phyloP scores from a whole-genome alignment of 1,140 invertebrate species.

The Apis dorsata region DNA sequence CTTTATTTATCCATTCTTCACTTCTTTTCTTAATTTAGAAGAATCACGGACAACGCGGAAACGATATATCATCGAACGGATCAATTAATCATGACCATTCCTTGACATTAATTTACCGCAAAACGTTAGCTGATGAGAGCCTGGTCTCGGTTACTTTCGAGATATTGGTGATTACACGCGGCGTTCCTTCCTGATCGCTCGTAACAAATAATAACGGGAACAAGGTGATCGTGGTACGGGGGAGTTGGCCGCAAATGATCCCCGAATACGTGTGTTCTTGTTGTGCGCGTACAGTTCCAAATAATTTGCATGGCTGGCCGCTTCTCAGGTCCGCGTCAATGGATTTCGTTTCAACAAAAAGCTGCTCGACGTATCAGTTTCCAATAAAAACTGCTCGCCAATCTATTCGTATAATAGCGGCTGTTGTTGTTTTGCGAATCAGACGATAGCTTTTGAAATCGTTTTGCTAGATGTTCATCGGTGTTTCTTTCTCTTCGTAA shows the following conservation, averaged over 20 bases:
- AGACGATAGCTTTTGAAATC: conserved; percentile 14
- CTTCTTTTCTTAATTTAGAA: background rate
- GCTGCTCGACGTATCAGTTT: conserved; percentile 33
- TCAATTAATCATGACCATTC: conserved; percentile 33
- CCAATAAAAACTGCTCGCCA: conserved; percentile 28
- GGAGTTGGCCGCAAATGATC: conserved; percentile 37
- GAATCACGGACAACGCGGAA: background rate
- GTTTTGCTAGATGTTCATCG: background rate
- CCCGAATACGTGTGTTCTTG: conserved; percentile 34
- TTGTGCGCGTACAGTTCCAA: conserved; percentile 5
- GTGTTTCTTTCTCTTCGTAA: background rate
- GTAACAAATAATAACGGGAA: conserved; percentile 38
- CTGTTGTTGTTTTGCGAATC: background rate
- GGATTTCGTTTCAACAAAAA: conserved; percentile 31
- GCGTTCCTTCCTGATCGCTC: conserved; percentile 12
- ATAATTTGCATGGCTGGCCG: conserved; percentile 35
- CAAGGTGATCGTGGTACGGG: conserved; percentile 19
- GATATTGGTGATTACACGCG: background rate
- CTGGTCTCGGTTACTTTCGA: background rate
- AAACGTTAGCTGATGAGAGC: background rate
- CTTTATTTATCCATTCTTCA: background rate
- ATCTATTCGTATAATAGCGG: conserved; percentile 34
- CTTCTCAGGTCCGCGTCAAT: conserved; percentile 6
- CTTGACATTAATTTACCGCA: conserved; percentile 42
- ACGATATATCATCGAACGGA: conserved; percentile 1